phyloP scores from a whole-genome alignment of 2,888 invertebrate genomes.

The Hypolimnas misippus region DNA sequence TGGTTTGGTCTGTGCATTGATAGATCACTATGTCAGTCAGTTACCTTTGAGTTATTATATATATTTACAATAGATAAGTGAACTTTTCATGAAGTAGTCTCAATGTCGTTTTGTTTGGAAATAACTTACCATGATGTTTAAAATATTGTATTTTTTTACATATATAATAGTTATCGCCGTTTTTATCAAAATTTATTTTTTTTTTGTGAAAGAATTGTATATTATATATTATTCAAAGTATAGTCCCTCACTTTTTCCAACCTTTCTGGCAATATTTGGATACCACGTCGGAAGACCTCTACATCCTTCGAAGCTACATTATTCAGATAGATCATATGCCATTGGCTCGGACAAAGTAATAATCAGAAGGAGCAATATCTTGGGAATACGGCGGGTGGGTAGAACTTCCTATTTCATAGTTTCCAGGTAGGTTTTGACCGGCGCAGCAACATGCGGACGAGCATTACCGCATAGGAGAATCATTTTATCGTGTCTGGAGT shows the following conservation, averaged over 20 bases:
- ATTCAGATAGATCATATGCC: not conserved
- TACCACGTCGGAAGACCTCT: not conserved
- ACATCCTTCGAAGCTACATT: not conserved
- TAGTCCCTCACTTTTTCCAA: constrained; percentile 1
- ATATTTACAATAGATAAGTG: too few species aligned
- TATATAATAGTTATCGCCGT: too few species aligned
- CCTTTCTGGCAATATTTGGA: not conserved
- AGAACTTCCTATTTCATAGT: not conserved
- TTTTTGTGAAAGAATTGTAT: too few species aligned
- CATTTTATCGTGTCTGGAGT: constrained; percentile 17
- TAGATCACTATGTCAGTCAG: too few species aligned
- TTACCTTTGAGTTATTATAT: too few species aligned
- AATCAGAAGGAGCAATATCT: not conserved
- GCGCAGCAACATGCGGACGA: not conserved
- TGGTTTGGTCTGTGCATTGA: too few species aligned
- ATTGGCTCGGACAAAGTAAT: not conserved
- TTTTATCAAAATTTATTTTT: too few species aligned
- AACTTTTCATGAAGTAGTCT: too few species aligned
- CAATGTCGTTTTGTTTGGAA: too few species aligned
- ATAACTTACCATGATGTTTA: too few species aligned
- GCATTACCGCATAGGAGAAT: not conserved
- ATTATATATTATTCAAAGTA: too few species aligned
- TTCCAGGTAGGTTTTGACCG: not conserved
- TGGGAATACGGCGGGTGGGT: not conserved
- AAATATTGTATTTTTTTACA: too few species aligned